These are phyloP conservation scores for Coryphaenoides rupestris DNA, from an alignment of 2,113 vertebrate species.

Conservation along the genomic window DNA sequence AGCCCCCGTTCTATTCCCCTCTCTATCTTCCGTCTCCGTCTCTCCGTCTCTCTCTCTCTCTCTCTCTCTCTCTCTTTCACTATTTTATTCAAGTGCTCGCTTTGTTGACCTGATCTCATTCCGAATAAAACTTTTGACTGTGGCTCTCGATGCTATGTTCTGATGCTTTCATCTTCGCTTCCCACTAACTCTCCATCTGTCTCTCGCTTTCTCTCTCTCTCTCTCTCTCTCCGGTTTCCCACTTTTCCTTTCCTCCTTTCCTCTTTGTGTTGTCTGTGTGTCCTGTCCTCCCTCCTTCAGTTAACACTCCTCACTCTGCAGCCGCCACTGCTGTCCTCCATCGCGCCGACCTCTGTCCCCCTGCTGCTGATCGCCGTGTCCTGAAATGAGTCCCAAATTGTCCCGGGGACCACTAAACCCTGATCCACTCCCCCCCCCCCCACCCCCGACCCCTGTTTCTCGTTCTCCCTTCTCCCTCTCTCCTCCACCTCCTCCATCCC, in stretches of 20 bases:
- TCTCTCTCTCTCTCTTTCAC: conserved; percentile 5
- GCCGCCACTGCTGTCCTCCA: conserved; percentile 21
- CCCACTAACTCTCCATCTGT: not conserved
- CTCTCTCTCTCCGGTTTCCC: conserved; percentile 14
- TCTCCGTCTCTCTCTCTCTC: conserved; percentile 15
- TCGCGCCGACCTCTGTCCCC: conserved; percentile 10
- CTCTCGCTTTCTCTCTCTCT: conserved; percentile 11
- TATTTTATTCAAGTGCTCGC: not conserved
- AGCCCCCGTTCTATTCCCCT: conserved; percentile 19
- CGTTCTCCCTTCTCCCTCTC: conserved; percentile 23
- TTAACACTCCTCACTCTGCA: conserved; percentile 22
- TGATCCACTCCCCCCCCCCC: too few species aligned
- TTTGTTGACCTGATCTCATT: conserved; percentile 1
- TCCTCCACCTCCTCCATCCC: conserved; percentile 24
- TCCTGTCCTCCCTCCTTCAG: not conserved
- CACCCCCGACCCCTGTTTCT: conserved; percentile 18
- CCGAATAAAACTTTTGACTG: not conserved
- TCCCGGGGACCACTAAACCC: too few species aligned
- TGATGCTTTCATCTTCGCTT: not conserved
- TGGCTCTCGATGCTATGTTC: too few species aligned
- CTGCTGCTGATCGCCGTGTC: not conserved
- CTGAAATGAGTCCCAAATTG: not conserved
- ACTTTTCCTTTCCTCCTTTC: not conserved
- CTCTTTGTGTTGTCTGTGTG: too few species aligned
- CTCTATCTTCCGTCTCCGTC: conserved; percentile 5